Evolutionary conservation across 2,888 invertebrate genomes (phyloP).

Genomic region (Polyommatus icarus): DNA sequence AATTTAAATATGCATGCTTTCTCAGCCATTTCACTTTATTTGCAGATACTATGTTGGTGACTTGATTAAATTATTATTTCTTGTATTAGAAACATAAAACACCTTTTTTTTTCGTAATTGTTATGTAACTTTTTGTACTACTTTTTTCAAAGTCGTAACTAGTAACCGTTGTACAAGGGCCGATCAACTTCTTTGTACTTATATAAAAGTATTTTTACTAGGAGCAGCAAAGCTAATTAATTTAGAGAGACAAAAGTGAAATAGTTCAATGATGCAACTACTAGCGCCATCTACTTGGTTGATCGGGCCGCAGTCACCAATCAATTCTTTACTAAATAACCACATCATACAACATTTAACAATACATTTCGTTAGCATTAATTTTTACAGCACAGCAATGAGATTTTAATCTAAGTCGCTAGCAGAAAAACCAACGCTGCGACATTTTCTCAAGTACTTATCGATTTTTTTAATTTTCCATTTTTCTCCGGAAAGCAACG

Average conservation of each 20-base stretch:
- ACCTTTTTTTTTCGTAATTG: too few relatives aligned
- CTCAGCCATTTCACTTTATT: too few relatives aligned
- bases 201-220: conserved; percentile 2
- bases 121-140: too few relatives aligned
- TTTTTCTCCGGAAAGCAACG: too few relatives aligned
- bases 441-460: not conserved
- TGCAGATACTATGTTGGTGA: too few relatives aligned
- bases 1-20: not conserved
- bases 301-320: conserved; percentile 2
- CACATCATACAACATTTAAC: conserved; percentile 23
- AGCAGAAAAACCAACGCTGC: not conserved
- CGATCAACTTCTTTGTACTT: conserved; percentile 12
- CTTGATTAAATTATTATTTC: too few relatives aligned
- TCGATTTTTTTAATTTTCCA: not conserved
- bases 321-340: conserved; percentile 12
- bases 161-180: not conserved
- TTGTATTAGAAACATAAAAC: too few relatives aligned
- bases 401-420: not conserved
- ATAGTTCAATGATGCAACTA: not conserved
- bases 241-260: not conserved
- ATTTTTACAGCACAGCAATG: conserved; percentile 25
- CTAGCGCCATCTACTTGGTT: conserved; percentile 7
- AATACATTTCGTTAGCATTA: not conserved
- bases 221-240: not conserved
- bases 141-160: not conserved